Conservation (phyloP, 1,140 invertebrate genomes). For the Chironomus striatipennis region DNA sequence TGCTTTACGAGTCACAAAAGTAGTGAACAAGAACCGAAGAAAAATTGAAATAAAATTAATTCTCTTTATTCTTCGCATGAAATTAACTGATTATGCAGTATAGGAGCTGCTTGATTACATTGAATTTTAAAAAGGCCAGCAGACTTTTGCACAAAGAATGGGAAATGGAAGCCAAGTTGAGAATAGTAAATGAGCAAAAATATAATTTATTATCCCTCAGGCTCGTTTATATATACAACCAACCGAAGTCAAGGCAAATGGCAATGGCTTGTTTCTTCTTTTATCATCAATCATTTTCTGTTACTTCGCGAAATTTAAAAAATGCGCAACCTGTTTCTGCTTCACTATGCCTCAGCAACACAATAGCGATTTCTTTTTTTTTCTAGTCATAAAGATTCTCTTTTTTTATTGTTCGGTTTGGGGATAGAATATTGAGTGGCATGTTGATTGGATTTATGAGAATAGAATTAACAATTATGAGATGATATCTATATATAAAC, state of each 20-base stretch:
- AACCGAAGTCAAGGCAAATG: conserved; percentile 4
- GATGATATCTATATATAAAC: too few species aligned
- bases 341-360: not conserved
- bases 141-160: not conserved
- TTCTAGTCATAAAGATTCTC: not conserved
- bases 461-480: too few species aligned
- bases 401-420: not conserved
- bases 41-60: not conserved
- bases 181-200: conserved; percentile 14
- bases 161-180: conserved; percentile 4
- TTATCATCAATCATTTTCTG: conserved; percentile 15
- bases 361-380: not conserved
- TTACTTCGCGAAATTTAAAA: not conserved
- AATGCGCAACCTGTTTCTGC: conserved; percentile 22
- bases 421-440: too few species aligned
- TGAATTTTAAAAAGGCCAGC: not conserved
- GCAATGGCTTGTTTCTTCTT: conserved; percentile 17
- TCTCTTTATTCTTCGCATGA: not conserved
- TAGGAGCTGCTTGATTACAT: conserved; percentile 1
- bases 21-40: not conserved
- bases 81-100: conserved; percentile 19
- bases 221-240: not conserved
- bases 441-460: too few species aligned
- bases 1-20: too few species aligned
- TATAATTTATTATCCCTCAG: conserved; percentile 21